A percentile compares a stretch with the other conserved stretches of the same genome.
These are phyloP conservation scores for Eupelmus urozonus DNA, from an alignment of 2,888 invertebrate species.

Conservation along the genomic window DNA sequence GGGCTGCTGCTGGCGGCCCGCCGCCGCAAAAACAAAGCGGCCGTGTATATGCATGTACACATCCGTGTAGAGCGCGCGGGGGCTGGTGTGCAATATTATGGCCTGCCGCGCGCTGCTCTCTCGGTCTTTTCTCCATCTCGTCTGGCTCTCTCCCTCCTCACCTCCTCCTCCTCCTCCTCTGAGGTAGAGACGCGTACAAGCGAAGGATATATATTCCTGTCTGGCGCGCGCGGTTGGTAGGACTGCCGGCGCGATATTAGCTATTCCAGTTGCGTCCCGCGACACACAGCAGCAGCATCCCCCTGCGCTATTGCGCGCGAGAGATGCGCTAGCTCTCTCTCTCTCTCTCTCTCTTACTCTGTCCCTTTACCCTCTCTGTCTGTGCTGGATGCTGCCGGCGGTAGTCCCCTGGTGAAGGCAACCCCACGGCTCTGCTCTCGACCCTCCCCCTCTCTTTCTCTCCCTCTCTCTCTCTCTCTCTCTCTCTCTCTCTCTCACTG, in stretches of 20 bases:
- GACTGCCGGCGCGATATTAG: constrained; percentile 65
- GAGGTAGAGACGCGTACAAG: not conserved
- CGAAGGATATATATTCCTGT: constrained; percentile 28
- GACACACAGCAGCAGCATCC: constrained; percentile 37
- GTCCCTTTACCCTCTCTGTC: not conserved
- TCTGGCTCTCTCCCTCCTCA: not conserved
- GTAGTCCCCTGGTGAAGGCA: constrained; percentile 10
- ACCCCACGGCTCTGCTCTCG: not conserved
- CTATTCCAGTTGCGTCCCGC: constrained; percentile 69
- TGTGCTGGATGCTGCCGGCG: not conserved
- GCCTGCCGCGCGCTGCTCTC: constrained; percentile 14
- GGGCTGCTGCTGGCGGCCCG: not conserved
- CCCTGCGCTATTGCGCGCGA: constrained; percentile 23
- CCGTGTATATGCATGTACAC: constrained; percentile 11
- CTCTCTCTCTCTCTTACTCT: not conserved
- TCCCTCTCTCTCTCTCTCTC: constrained; percentile 8
- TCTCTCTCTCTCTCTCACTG: not conserved
- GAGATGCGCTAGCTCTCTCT: not conserved
- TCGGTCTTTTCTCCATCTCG: constrained; percentile 25
- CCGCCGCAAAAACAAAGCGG: constrained; percentile 41
- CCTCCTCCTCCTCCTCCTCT: too few relatives aligned
- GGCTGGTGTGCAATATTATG: constrained; percentile 41
- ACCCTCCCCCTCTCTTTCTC: not conserved
- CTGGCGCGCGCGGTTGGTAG: constrained; percentile 27
- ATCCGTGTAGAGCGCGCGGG: too few relatives aligned